A percentile compares a stretch with the other conserved stretches of the same genome.
These are phyloP conservation scores for Diorhabda sublineata DNA, from an alignment of 1,140 invertebrate species.

Conservation along the genomic window DNA sequence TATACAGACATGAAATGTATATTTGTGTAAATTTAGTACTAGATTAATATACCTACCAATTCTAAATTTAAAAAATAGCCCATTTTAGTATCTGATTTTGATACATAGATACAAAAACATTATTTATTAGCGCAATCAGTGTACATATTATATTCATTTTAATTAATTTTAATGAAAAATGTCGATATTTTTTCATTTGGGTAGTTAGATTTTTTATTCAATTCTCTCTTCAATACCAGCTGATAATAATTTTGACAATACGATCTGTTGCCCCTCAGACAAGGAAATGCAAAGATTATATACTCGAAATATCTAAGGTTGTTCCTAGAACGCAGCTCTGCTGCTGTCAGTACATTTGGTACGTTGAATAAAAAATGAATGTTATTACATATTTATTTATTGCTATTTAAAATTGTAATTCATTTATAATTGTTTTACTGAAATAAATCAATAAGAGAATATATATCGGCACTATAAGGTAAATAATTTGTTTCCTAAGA, in stretches of 20 bases:
- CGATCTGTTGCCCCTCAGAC: not conserved
- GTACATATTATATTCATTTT: not conserved
- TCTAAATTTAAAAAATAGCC: not conserved
- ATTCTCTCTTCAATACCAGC: not conserved
- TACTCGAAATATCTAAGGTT: too few relatives aligned
- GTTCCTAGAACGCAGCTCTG: too few relatives aligned
- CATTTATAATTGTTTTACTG: too few relatives aligned
- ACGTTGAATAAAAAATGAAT: too few relatives aligned
- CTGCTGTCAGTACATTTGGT: too few relatives aligned
- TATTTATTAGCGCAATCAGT: not conserved
- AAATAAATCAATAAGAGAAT: too few relatives aligned
- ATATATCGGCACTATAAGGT: too few relatives aligned
- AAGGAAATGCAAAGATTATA: too few relatives aligned
- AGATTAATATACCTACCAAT: not conserved
- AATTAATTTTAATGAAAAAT: not conserved
- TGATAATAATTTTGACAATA: not conserved
- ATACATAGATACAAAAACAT: not conserved
- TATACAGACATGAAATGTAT: not conserved
- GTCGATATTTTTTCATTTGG: not conserved
- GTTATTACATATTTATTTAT: too few relatives aligned
- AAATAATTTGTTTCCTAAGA: too few relatives aligned
- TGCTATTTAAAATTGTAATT: too few relatives aligned
- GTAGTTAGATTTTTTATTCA: not conserved
- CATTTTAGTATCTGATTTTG: not conserved
- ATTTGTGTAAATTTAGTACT: not conserved